phyloP scores from a whole-genome alignment of 2,797 vertebrate species.

The Cephalopachus bancanus region DNA sequence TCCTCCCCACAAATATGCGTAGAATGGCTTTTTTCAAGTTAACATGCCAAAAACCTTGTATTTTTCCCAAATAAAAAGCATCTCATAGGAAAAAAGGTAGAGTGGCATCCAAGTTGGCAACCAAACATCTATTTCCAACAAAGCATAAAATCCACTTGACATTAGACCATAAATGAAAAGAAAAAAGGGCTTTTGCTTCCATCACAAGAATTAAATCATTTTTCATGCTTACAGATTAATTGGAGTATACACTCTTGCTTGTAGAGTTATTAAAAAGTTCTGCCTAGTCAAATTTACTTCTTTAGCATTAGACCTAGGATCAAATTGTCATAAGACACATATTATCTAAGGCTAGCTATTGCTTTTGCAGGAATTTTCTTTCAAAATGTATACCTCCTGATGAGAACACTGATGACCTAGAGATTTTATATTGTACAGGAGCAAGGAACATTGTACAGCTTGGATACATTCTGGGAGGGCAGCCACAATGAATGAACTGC shows the following conservation, averaged over 20 bases:
- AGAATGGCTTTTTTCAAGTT: conserved; percentile 50
- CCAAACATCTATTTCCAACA: conserved; percentile 58
- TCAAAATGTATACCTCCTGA: not conserved
- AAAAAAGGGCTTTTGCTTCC: not conserved
- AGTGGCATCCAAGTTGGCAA: not conserved
- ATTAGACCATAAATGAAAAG: conserved; percentile 35
- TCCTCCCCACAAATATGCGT: not conserved
- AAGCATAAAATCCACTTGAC: conserved; percentile 69
- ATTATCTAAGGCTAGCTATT: not conserved
- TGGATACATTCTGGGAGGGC: not conserved
- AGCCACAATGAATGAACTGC: not conserved
- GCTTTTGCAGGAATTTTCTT: not conserved
- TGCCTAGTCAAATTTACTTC: not conserved
- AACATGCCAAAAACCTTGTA: not conserved
- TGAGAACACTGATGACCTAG: not conserved
- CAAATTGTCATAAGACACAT: not conserved
- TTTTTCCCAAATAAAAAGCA: not conserved
- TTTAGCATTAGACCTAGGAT: not conserved
- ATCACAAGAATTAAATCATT: conserved; percentile 65
- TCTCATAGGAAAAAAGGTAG: conserved; percentile 37
- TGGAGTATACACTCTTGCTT: not conserved
- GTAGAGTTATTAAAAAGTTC: conserved; percentile 46
- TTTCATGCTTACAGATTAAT: conserved; percentile 16
- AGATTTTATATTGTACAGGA: not conserved
- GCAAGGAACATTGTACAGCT: not conserved